A percentile compares a stretch with the other conserved stretches of the same genome.
These are phyloP conservation scores for Microplitis manilae DNA, from an alignment of 2,888 invertebrate genomes.

Conservation along the genomic window DNA sequence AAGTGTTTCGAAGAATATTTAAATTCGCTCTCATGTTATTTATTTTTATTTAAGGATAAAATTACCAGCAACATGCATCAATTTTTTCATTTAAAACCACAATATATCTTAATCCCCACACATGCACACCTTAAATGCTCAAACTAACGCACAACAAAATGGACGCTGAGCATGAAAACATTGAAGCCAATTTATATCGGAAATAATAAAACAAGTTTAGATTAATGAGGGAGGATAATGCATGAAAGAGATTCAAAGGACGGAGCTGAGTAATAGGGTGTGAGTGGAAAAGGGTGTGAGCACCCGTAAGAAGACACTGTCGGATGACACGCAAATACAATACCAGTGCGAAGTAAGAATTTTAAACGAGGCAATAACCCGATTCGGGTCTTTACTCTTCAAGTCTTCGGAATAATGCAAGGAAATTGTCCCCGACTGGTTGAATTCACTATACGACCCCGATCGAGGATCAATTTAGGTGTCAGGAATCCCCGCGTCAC, in stretches of 20 bases:
- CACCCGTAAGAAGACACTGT: neutral
- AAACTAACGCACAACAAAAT: neutral
- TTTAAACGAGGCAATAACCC: slow-evolving; percentile 40
- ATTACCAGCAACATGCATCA: too few relatives aligned
- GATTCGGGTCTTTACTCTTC: slow-evolving; percentile 31
- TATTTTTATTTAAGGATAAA: too few relatives aligned
- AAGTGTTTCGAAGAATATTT: neutral
- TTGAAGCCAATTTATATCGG: neutral
- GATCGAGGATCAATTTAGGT: slow-evolving; percentile 69
- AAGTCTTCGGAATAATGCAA: slow-evolving; percentile 51
- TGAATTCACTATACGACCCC: slow-evolving; percentile 41
- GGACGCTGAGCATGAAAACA: neutral
- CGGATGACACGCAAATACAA: slow-evolving; percentile 42
- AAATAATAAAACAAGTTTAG: slow-evolving; percentile 2
- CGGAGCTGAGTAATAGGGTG: neutral
- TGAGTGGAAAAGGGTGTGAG: neutral
- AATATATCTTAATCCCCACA: too few relatives aligned
- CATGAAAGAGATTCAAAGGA: slow-evolving; percentile 1
- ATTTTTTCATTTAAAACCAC: too few relatives aligned
- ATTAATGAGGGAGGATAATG: neutral
- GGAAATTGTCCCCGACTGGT: slow-evolving; percentile 43
- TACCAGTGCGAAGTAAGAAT: slow-evolving; percentile 35
- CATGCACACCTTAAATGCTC: neutral
- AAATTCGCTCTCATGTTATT: neutral
- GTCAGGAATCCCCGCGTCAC: slow-evolving; percentile 69